phyloP scores from a whole-genome alignment of 2,113 vertebrate genomes.

The Orientallactaga bullata region DNA sequence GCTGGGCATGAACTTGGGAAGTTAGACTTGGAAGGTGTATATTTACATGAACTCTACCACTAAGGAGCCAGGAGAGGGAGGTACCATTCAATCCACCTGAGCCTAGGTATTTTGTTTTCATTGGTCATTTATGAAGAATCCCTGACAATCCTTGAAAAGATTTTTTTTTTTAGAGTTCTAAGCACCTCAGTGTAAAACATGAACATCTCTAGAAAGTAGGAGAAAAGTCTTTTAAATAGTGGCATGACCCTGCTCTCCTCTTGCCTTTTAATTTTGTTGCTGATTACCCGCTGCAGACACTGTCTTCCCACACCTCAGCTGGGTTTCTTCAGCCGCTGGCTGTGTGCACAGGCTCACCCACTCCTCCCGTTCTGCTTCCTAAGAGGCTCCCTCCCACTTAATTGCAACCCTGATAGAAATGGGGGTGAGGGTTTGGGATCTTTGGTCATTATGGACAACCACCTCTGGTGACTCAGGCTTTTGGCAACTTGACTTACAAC shows the following conservation, averaged over 20 bases:
- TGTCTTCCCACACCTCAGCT: neutral
- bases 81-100: neutral
- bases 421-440: neutral
- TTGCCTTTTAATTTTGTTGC: neutral
- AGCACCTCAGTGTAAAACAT: neutral
- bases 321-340: neutral
- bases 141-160: neutral
- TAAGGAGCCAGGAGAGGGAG: neutral
- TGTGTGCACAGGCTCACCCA: neutral
- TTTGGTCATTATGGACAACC: neutral
- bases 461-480: neutral
- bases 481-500: conserved; percentile 19
- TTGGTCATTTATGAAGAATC: neutral
- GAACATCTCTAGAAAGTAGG: neutral
- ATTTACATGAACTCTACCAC: neutral
- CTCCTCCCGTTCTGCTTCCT: neutral
- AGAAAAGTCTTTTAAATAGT: neutral
- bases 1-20: too few species aligned
- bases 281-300: neutral
- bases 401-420: neutral
- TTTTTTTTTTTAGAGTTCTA: conserved; percentile 31
- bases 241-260: neutral
- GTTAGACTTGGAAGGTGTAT: too few species aligned
- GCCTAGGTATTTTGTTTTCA: neutral
- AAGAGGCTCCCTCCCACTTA: neutral